phyloP scores from a whole-genome alignment of 2,113 vertebrate species.

The Colaptes auratus region DNA sequence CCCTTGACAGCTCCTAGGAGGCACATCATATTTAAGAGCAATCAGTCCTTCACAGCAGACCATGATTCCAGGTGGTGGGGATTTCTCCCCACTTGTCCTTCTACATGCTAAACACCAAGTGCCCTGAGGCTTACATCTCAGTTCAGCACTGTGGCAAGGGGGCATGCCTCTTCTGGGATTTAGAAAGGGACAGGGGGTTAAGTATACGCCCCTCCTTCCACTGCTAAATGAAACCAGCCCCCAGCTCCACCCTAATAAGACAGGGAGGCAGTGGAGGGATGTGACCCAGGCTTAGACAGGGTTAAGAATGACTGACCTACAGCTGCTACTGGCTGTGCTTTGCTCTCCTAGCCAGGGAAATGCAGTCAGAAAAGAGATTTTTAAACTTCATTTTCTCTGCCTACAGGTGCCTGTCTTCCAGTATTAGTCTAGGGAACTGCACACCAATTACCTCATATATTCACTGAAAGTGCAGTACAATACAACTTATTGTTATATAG shows the following conservation, averaged over 20 bases:
- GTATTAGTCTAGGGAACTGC: conserved; percentile 64
- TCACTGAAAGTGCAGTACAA: conserved; percentile 66
- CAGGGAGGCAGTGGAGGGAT: background rate
- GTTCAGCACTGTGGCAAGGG: background rate
- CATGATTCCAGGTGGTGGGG: background rate
- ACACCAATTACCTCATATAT: conserved; percentile 68
- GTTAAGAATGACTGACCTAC: background rate
- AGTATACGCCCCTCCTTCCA: background rate
- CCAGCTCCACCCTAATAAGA: background rate
- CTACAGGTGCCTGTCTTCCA: conserved; percentile 53
- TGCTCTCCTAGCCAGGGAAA: background rate
- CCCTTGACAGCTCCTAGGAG: fast-evolving
- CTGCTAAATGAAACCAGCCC: background rate
- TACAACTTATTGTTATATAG: conserved; percentile 65
- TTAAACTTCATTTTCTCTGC: conserved; percentile 60
- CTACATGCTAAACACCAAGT: background rate
- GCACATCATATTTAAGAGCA: background rate
- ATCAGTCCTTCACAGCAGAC: background rate
- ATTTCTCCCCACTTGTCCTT: background rate
- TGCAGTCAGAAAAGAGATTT: conserved; percentile 31
- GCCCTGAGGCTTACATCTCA: background rate
- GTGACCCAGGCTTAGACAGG: background rate
- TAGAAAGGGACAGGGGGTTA: background rate
- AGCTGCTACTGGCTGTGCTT: background rate
- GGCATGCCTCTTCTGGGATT: background rate